Evolutionary conservation across 2,797 vertebrate species (phyloP), one percentile per base, ranked within the genome.

Genomic region (Silurus aristotelis): DNA sequence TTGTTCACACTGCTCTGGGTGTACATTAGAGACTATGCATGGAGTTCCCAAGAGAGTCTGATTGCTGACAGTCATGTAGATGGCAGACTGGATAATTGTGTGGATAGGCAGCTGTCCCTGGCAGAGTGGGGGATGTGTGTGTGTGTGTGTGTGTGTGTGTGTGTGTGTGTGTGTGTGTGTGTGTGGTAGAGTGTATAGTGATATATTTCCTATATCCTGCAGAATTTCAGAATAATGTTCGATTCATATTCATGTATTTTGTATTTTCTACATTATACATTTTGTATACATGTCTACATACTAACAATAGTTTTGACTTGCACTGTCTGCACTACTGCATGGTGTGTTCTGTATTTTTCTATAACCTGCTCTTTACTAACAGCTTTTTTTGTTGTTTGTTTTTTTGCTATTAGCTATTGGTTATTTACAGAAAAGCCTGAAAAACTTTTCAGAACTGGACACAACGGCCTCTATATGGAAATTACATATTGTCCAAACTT

Each of bases 11-110:
- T 10, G 25, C 27, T 78, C 27, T 60, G 75, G 4, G 22, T 80
- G 22, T 17, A 25, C 61, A 25, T 48, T 20, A 46, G 61, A 66
- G 43, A 66, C 13, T 80, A 56, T 80, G 7, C 61, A 52, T 25
- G 14, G 7, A n/a, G 60, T 80, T 80, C 61, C 78, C 38, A 25
- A 13, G 60, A 80, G 75, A 80, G 22, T 46, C 60, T 48, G 61
- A 3, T 9, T 38, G 1, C 60, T 25, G 60, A 48, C n/a, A 48
- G 60, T 58, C 56, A 78, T 61, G 19, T 43, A n/a, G 52, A 22
- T 78, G 31, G 27, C 56, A 61, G 20, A 78, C 22, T 78, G 27
- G 6, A 20, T 66, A 20, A 13, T 20, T 66, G 20, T 1, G 15
- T 66, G n/a, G 22, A 58, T 56, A 25, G 52, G 13, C 1, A 13